Base-by-base conservation (phyloP, 2,888 invertebrate genomes). In the Drosophila robusta region DNA sequence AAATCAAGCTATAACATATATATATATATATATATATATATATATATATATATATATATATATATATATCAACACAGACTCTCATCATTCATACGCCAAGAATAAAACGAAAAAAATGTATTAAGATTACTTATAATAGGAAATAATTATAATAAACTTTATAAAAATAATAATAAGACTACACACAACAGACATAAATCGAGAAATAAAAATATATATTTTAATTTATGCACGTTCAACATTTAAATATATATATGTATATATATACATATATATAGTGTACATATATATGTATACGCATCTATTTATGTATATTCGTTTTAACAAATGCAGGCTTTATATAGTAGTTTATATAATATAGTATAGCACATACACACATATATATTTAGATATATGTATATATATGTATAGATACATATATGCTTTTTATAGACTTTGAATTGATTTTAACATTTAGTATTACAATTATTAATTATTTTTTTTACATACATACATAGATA, bases 321-420 rank as follows among this genome's bases (percentile, higher is more conserved):
- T 78, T 61, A 77, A 78, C 77, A 77, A 77, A 77, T 77, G 77
- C 77, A 75, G 79, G 75, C 79, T 78, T 57, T 55, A 57, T 75
- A 57, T 62, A 55, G 44, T 54, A 60, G 50, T 32, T 45, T 58
- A 44, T 61, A 45, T 76, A 32, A 18, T 68, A 51, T 60, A 57
- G 44, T 63, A 50, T 50, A 56, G 39, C 46, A 36, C 29, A 54
- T 36, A 14, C 7, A 14, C 16, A 47, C 16, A 26, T n/a, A 11
- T 26, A 36, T 38, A 29, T 41, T n/a, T 14, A 42, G 16, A 18
- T 45, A 64, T 36, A 34, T 11, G 8, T 52, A 52, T 46, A 44
- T 44, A 46, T 49, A 45, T 32, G 34, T 38, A 18, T 36, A 14
- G 11, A 29, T 49, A 44, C 34, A 11, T 11, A n/a, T 47, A 50